phyloP scores from a whole-genome alignment of 2,888 invertebrate genomes.

The Esperia sulphurella region DNA sequence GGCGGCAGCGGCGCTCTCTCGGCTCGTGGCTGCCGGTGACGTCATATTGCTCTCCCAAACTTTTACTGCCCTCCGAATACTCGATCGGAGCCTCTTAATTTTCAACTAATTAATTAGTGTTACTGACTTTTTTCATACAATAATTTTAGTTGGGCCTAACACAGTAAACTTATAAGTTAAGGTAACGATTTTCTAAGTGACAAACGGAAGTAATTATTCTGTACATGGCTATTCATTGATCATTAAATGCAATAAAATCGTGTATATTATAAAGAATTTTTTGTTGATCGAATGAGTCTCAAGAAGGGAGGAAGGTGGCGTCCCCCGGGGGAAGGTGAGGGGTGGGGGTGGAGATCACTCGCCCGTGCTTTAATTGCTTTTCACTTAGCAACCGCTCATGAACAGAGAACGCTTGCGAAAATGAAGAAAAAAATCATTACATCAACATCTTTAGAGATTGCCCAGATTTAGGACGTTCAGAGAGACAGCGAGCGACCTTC shows the following conservation, averaged over 20 bases:
- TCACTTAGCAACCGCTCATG: conserved; percentile 79
- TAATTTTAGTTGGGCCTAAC: too few relatives aligned
- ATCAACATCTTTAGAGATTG: conserved; percentile 77
- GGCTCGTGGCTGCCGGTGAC: conserved; percentile 16
- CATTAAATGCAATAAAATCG: conserved; percentile 33
- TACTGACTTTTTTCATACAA: too few relatives aligned
- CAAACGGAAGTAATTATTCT: too few relatives aligned
- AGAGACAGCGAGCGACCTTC: conserved; percentile 61
- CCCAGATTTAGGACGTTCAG: conserved; percentile 74
- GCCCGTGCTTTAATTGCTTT: conserved; percentile 80
- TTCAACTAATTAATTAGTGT: too few relatives aligned
- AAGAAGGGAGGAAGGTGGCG: conserved; percentile 32
- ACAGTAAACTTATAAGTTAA: too few relatives aligned
- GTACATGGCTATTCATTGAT: conserved; percentile 7
- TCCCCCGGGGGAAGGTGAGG: conserved; percentile 26
- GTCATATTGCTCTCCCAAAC: not conserved
- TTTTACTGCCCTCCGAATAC: too few relatives aligned
- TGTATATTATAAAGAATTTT: conserved; percentile 55
- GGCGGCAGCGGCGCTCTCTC: conserved; percentile 22
- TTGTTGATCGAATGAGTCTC: conserved; percentile 62
- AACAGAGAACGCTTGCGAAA: conserved; percentile 71
- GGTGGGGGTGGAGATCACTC: conserved; percentile 69
- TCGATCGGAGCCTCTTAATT: too few relatives aligned
- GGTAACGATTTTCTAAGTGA: not conserved
- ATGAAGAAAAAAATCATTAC: conserved; percentile 78